Conservation (phyloP, 2,113 vertebrate genomes). For the Mormoops blainvillei region DNA sequence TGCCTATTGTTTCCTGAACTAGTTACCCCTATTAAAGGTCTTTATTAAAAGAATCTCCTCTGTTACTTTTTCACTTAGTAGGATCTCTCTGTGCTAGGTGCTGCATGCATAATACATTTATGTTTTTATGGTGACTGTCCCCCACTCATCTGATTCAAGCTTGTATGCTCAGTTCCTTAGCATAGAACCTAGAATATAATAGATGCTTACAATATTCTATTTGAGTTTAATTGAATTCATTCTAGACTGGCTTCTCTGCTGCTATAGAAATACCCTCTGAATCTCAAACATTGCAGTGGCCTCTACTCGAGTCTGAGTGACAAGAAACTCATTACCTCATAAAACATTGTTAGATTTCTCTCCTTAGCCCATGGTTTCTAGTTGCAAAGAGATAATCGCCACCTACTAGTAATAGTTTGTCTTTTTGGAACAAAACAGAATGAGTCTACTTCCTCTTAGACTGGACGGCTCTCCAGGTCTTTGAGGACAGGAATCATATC, state of each 20-base stretch:
- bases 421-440: background rate
- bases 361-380: background rate
- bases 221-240: background rate
- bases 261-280: background rate
- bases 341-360: background rate
- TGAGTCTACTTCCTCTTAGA: background rate
- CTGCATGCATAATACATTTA: background rate
- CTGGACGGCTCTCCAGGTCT: background rate
- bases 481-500: background rate
- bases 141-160: background rate
- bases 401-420: background rate
- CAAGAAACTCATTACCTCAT: background rate
- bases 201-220: background rate
- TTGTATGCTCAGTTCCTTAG: background rate
- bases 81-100: background rate
- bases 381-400: background rate
- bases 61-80: background rate
- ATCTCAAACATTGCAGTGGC: background rate
- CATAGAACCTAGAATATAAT: background rate
- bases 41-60: background rate
- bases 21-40: background rate
- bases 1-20: background rate
- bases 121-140: background rate
- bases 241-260: background rate
- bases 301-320: background rate